Base-by-base conservation (phyloP, 2,113 vertebrate species). In the Numenius arquata region DNA sequence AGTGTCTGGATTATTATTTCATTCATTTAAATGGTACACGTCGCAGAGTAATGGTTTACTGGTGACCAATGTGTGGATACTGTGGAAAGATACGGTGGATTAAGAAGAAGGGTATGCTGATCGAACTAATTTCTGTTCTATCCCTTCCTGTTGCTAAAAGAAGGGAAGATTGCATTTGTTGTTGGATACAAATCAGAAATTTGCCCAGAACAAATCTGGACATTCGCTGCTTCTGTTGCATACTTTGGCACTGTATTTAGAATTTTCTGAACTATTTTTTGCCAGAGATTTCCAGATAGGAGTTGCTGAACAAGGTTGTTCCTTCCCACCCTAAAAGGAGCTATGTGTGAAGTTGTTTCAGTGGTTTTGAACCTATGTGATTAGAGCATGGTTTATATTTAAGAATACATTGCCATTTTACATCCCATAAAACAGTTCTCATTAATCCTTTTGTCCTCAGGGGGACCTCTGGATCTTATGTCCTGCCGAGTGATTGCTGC, bases 381-480 rank as follows among this genome's bases (percentile, higher is more conserved):
- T 89, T 79, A 84, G 79, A 85, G 45, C 6, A 5, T 36, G 9
- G 19, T 14, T 67, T 89, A 30, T 58, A 62, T 61, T 79, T 65
- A 68, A 92, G 72, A 72, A 74, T 30, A 34, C 36, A 1, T 48
- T 85, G 67, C 41, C 72, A 68, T 71, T 91, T 50, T 75, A 63
- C 43, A n/a, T 65, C n/a, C n/a, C 6, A 1, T 76, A 48, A 91
- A 70, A 43, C 43, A 36, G 30, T 78, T 85, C 50, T 94, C 18
- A 3, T 78, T 66, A 87, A 77, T 84, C 61, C 29, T 98, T 56
- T 95, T 91, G 90, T 93, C 97, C 59, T 47, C 95, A 99, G 99
- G 99, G 14, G 98, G 98, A 73, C 98, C 99, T 62, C 97, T 99
- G 41, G 98, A 99, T 94, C 98, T 99, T 47, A 99, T 99, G 99